phyloP scores from a whole-genome alignment of 2,113 vertebrate species.

The Limanda limanda region DNA sequence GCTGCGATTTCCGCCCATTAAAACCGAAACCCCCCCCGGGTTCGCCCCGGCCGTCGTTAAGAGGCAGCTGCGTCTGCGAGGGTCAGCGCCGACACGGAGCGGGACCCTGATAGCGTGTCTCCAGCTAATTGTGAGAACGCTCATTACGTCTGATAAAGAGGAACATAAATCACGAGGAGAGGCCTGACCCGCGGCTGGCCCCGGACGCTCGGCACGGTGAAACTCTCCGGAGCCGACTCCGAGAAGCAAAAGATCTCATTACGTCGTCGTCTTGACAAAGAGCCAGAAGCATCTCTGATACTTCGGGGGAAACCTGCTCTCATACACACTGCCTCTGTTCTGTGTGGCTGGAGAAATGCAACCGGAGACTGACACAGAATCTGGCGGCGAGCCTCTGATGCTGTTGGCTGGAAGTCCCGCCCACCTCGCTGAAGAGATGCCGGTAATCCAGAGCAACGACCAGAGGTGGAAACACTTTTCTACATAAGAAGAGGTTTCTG shows the following conservation, averaged over 20 bases:
- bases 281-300: conserved; percentile 66
- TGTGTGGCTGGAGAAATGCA: too few species aligned
- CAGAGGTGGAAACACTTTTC: too few species aligned
- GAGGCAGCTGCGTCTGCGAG: conserved; percentile 72
- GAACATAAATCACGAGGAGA: conserved; percentile 78
- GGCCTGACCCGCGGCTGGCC: conserved; percentile 62
- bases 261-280: conserved; percentile 72
- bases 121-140: conserved; percentile 80
- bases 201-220: conserved; percentile 53
- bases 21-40: conserved; percentile 57
- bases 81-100: conserved; percentile 72
- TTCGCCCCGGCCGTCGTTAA: conserved; percentile 56
- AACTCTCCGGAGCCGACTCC: conserved; percentile 68
- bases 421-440: too few species aligned
- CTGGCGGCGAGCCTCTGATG: conserved; percentile 36
- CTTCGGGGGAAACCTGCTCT: too few species aligned
- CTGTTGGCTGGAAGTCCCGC: background rate
- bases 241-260: conserved; percentile 80
- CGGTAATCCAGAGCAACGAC: too few species aligned
- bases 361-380: conserved; percentile 46
- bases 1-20: conserved; percentile 77
- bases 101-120: conserved; percentile 68
- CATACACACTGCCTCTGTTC: too few species aligned
- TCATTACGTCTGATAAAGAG: conserved; percentile 82
- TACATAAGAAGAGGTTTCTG: too few species aligned